phyloP scores from a whole-genome alignment of 2,113 vertebrate species.

The Menura novaehollandiae region DNA sequence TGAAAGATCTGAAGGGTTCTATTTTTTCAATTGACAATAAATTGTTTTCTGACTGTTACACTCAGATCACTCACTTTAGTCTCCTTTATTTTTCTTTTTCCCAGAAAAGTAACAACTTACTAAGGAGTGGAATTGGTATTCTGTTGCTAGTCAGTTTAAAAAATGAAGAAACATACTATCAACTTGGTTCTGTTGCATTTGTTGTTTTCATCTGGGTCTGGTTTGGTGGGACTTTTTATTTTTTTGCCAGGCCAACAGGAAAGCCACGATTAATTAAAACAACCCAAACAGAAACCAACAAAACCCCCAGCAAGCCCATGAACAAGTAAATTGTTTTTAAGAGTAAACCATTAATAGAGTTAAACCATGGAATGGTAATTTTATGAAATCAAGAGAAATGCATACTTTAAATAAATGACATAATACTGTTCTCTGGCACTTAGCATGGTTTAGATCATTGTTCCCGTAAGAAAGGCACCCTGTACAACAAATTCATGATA shows the following conservation, averaged over 20 bases:
- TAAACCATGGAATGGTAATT: neutral
- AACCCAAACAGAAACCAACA: neutral
- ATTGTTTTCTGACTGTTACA: neutral
- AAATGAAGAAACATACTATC: neutral
- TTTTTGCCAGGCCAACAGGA: neutral
- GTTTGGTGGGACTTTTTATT: neutral
- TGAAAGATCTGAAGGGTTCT: neutral
- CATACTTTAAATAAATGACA: neutral
- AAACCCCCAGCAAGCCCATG: neutral
- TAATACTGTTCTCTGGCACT: neutral
- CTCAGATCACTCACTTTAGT: neutral
- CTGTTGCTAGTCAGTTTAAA: neutral
- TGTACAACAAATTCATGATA: neutral
- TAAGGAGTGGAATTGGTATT: neutral
- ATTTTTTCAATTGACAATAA: neutral
- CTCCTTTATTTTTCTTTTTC: neutral
- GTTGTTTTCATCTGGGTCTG: neutral
- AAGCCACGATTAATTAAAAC: neutral
- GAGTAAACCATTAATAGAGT: neutral
- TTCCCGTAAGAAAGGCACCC: neutral
- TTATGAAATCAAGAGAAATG: neutral
- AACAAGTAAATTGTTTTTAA: neutral
- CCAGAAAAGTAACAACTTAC: neutral
- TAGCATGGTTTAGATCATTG: neutral
- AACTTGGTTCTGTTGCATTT: neutral